Base-by-base conservation (phyloP, 2,113 vertebrate genomes). In the Phrynosoma platyrhinos region DNA sequence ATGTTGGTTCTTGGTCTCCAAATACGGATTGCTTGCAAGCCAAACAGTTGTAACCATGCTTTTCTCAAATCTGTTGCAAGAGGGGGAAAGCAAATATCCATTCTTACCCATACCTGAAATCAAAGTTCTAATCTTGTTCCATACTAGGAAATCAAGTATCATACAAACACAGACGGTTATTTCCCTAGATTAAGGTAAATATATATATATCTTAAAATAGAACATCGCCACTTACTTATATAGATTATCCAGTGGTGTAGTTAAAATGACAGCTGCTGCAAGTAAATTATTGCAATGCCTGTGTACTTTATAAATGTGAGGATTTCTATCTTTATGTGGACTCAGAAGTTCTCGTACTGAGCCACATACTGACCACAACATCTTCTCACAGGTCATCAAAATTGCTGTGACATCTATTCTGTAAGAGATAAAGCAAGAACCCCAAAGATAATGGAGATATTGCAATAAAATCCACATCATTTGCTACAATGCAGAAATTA, bases 301-400 rank as follows among this genome's bases (percentile, higher is more conserved):
- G 90, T 99, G 98, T 94, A 99, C 98, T 94, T 96, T 96, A 89
- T 88, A 96, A 47, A 98, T 96, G 96, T 97, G 98, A 89, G 95
- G 87, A 87, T 95, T 91, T 90, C 86, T 94, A 80, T 94, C 94
- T 90, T 96, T 89, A 55, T 87, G 87, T 78, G 97, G 94, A 82
- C 88, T 92, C 89, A 98, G 83, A 93, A 99, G 95, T 84, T 97
- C 96, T 90, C 96, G 95, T 25, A 95, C 93, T 89, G 97, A 97
- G 88, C 96, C 91, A 89, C 98, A 98, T 90, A 98, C 78, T 85
- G 98, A 98, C 98, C 98, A 99, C 87, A 99, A 94, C 82, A 99
- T 96, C 83, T 97, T 97, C 93, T 98, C 98, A 89, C 97, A 97
- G 84, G 97, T 98, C 94, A 98, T 96, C 94, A 99, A 95, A 91